Base-by-base conservation (phyloP, 2,888 invertebrate genomes). In the Drosophila meridionalis region DNA sequence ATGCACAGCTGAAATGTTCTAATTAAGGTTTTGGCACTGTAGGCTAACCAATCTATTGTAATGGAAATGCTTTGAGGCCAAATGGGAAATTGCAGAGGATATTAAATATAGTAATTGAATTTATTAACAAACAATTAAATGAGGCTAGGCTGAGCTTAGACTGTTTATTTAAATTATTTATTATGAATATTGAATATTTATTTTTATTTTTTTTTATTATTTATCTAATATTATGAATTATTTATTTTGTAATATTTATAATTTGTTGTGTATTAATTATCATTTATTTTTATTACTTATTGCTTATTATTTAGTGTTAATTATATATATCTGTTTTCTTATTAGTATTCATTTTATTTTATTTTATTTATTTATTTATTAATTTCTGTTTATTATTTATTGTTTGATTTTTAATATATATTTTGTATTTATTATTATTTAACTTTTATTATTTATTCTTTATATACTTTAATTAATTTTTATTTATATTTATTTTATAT, bases 1-100 rank as follows among this genome's bases (percentile, higher is more conserved):
- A 62, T 43, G 55, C 40, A n/a, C 61, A 14, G 1, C 9, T 26
- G 14, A 52, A 61, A 26, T 32, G 20, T 12, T 12, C 26, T 62
- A 42, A 28, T 52, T 34, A 45, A 36, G 36, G 36, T 28, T 43
- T 43, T 9, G 14, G n/a, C 26, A 53, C 6, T 34, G 20, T 36
- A 0, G 7, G 36, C 30, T 30, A 20, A 38, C 9, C 9, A 26
- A 34, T 32, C 12, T 5, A 60, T 47, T 58, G 45, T 40, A 30
- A 56, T 42, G 42, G 4, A 28, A 28, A 28, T 55, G 6, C 8
- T 12, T 36, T n/a, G 8, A 2, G 3, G 28, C 20, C 4, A 3
- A 26, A 36, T 53, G 14, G 3, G 20, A 20, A 12, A 3, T 6
- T 3, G 3, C 1, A 3, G 6, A 34, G 52, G 1, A 6, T 6